A percentile compares a stretch with the other conserved stretches of the same genome.
Evolutionary conservation across 2,797 vertebrate species (phyloP).

Genomic region (Pangasius macronema): DNA sequence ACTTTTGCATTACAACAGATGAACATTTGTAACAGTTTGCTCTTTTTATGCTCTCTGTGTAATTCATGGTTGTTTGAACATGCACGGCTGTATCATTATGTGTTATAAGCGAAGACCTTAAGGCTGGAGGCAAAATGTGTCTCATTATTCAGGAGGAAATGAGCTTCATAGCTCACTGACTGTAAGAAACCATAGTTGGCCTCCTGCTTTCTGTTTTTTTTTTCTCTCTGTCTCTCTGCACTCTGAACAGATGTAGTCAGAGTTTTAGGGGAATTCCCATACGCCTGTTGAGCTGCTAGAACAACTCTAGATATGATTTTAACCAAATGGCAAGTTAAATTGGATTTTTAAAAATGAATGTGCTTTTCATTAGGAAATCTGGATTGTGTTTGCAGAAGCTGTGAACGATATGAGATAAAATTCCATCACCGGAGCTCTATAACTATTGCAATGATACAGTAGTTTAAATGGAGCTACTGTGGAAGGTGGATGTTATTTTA

Average conservation of each 20-base stretch:
- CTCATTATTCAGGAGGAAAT: conserved; percentile 72
- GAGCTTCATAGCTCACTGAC: conserved; percentile 69
- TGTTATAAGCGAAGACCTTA: conserved; percentile 38
- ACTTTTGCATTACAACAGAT: conserved; percentile 6
- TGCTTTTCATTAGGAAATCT: conserved; percentile 1
- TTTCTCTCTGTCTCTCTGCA: background rate
- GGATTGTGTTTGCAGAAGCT: conserved; percentile 9
- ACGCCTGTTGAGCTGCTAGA: conserved; percentile 46
- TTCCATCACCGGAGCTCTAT: background rate
- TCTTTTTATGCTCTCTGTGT: conserved; percentile 30
- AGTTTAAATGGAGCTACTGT: background rate
- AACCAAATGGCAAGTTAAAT: conserved; percentile 3
- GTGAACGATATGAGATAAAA: background rate
- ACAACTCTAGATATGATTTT: conserved; percentile 37
- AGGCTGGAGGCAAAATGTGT: conserved; percentile 34
- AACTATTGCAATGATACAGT: background rate
- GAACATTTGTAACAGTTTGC: conserved; percentile 14
- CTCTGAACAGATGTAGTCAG: conserved; percentile 28
- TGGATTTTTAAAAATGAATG: background rate
- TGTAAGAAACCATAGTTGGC: conserved; percentile 66
- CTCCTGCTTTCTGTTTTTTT: conserved; percentile 38
- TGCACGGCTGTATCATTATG: background rate
- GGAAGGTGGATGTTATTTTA: background rate
- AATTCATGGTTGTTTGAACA: conserved; percentile 15
- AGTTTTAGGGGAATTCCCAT: conserved; percentile 71